Percentiles rank a stretch among this genome's conserved stretches.
Evolutionary conservation across 1,140 invertebrate genomes (phyloP).

Genomic region (Hyles vespertilio): DNA sequence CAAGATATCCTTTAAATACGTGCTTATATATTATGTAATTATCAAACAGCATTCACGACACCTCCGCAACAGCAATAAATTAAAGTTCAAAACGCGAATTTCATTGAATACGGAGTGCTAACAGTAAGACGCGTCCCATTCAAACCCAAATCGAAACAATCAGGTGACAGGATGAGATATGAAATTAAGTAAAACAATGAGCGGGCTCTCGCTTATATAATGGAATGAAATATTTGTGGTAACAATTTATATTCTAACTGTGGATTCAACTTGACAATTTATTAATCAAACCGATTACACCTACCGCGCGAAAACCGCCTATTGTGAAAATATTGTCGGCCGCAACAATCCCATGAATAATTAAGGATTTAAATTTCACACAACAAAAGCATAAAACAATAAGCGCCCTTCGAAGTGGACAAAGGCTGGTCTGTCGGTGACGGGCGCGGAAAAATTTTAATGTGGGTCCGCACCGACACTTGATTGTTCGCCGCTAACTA

Average conservation of each 20-base stretch:
- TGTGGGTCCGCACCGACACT: slow-evolving; percentile 29
- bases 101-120: slow-evolving; percentile 23
- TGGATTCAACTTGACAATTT: slow-evolving; percentile 76
- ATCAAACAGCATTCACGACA: too few relatives aligned
- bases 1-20: too few relatives aligned
- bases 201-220: slow-evolving; percentile 60
- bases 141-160: slow-evolving; percentile 54
- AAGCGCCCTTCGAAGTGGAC: slow-evolving; percentile 65
- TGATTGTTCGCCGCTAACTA: too few relatives aligned
- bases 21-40: too few relatives aligned
- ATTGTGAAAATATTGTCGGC: slow-evolving; percentile 74
- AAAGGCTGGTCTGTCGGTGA: slow-evolving; percentile 62
- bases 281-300: slow-evolving; percentile 74
- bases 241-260: slow-evolving; percentile 73
- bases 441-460: slow-evolving; percentile 57
- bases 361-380: slow-evolving; percentile 75
- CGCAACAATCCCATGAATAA: slow-evolving; percentile 75
- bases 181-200: slow-evolving; percentile 74
- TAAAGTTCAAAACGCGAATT: slow-evolving; percentile 11
- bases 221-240: slow-evolving; percentile 72
- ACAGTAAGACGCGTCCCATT: slow-evolving; percentile 28
- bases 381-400: slow-evolving; percentile 73
- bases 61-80: too few relatives aligned
- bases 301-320: slow-evolving; percentile 63
- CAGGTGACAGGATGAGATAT: slow-evolving; percentile 72